Base-by-base conservation (phyloP, 2,888 invertebrate genomes). In the Microdon myrmicae region DNA sequence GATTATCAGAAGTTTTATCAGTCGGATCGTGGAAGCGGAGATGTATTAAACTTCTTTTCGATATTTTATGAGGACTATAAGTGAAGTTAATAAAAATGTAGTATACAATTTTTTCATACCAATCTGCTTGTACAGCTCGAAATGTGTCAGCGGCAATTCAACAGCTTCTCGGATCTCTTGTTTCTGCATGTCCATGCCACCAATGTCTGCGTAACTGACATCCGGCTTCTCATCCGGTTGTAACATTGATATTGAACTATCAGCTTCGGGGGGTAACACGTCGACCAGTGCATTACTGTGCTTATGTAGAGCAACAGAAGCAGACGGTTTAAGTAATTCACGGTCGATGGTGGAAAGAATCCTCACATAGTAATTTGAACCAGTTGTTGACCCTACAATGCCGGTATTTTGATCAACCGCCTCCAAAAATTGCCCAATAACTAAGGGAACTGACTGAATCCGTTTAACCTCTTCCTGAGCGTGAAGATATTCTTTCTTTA, bases 251-350 rank as follows among this genome's bases (percentile, higher is more conserved):
- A 99, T 99, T 26, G 96, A 97, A 70, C 96, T 96, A 79, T 99
- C 99, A 1, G 98, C 98, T 82, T 99, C 99, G 1, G 99, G 98
- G 3, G 99, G 99, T 28, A 99, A 81, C 3, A 99, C 98, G 84
- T 99, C 99, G 0, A 99, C 99, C 53, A 99, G 83, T n/a, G 99
- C 98, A 85, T 99, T 99, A 74, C 97, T 97, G 81, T 99, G 98
- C 79, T 99, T 99, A 79, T 99, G 99, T 20, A 99, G 84, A 10
- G 98, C 98, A 16, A 99, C 99, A 68, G 96, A 97, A 8, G 98
- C 96, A 1, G 97, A 97, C 0, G 99, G 97, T 77, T 99, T 98
- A 69, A 99, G 80, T 55, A 99, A 81, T 79, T 99, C 99, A 8
- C 98, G 84, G 79, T 99, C 99, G 71, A 99, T 95, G 3, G 99